Base-by-base conservation (phyloP, 2,797 vertebrate genomes). In the Glyptemys insculpta region DNA sequence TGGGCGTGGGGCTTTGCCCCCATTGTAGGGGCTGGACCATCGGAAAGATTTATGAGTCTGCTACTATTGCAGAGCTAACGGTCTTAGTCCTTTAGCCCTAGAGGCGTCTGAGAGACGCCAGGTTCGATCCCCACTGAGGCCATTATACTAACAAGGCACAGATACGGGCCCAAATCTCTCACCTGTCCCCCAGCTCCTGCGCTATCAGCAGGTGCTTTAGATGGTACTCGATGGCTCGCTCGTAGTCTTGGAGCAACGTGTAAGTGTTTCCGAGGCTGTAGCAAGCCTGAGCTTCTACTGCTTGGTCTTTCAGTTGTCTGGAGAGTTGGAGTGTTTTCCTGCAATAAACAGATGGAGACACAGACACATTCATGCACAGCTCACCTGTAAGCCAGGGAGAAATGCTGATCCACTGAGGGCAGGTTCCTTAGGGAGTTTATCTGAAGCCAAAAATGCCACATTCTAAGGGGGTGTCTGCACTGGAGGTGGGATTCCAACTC, bases 241-340 rank as follows among this genome's bases (percentile, higher is more conserved):
- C 99, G 0, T 99, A 99, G 97, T 99, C 99, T 91, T 99, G 99
- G 86, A 99, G 98, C 79, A 99, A 98, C 0, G 99, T 99, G 97
- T 99, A 99, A 0, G 99, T 99, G 98, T 99, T 99, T 37, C 99
- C 99, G 79, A 99, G 98, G 86, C 99, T 99, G 98, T 99, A 99
- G 96, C 99, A 99, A 3, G 99, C 99, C 98, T 99, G 99, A 0
- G 99, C 99, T 98, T 99, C 99, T 97, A 99, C 99, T 14, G 99
- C 99, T 97, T 99, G 99, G 97, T 99, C 99, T 96, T 99, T 98
- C 92, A 99, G 98, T 96, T 99, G 99, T 25, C 99, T 98, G 29
- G 99, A 99, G 78, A 99, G 98, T 90, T 99, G 99, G 81, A 99
- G 98, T 0, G 99, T 99, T 98, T 99, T 99, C 98, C 99, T 99